Base-by-base conservation (phyloP, 2,888 invertebrate genomes). In the Tubulanus polymorphus region DNA sequence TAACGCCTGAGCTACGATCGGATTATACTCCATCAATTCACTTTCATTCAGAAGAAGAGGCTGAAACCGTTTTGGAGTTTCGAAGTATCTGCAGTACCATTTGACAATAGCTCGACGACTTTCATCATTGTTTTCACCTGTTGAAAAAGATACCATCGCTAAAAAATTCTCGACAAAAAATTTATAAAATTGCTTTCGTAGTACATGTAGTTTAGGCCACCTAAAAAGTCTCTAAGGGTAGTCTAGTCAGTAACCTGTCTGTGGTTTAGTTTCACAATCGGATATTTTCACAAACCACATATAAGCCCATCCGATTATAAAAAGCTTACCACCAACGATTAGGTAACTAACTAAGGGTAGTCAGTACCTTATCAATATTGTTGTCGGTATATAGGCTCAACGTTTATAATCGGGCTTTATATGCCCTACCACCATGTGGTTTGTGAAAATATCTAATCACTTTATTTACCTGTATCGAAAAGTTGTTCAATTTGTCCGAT, bases 401-500 rank as follows among this genome's bases (percentile, higher is more conserved):
- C n/a, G n/a, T n/a, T n/a, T n/a, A n/a, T n/a, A n/a, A n/a, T n/a
- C n/a, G n/a, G n/a, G n/a, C n/a, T n/a, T n/a, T n/a, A n/a, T n/a
- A n/a, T n/a, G n/a, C n/a, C n/a, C n/a, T n/a, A n/a, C n/a, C n/a
- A n/a, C n/a, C n/a, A n/a, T n/a, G n/a, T n/a, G n/a, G n/a, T n/a
- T n/a, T n/a, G n/a, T n/a, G n/a, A n/a, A n/a, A n/a, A n/a, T n/a
- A n/a, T n/a, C n/a, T n/a, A n/a, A n/a, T n/a, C n/a, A n/a, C n/a
- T n/a, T n/a, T 3, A 35, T 25, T 46, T 57, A 70, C 73, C 69
- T 57, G 61, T 67, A 48, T 73, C 71, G 67, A 59, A 73, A 10
- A 75, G 60, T 8, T 67, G 63, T 37, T 57, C 56, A 18, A 76
- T 64, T 54, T 69, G 60, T 30, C 67, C 74, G 27, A 75, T 63